Conservation (phyloP, 2,888 invertebrate species). For the Trichopria drosophilae region DNA sequence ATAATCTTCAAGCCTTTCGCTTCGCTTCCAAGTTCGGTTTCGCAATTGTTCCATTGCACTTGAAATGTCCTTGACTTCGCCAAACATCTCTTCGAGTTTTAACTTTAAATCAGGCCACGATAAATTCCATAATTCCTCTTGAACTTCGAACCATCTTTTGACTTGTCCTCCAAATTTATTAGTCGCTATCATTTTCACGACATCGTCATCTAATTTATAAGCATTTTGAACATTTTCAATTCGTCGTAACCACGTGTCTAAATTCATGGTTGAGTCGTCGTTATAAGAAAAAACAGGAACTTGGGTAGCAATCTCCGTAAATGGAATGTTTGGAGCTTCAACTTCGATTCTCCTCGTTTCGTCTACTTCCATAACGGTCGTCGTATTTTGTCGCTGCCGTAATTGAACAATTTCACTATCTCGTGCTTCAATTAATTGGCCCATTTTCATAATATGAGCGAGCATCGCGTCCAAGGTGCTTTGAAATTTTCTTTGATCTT, state of each 20-base stretch:
- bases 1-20: not conserved
- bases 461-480: no score
- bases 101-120: not conserved
- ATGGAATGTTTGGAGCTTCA: no score
- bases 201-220: not conserved
- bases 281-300: no score
- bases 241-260: not conserved
- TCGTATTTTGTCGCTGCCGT: no score
- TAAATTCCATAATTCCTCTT: not conserved
- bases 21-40: not conserved
- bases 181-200: slow-evolving; percentile 1
- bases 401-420: no score
- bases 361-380: no score
- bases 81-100: slow-evolving; percentile 1
- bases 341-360: no score
- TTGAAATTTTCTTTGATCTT: no score
- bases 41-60: not conserved
- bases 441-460: no score
- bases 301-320: no score
- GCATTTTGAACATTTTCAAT: not conserved
- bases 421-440: no score
- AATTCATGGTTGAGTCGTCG: no score
- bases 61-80: not conserved
- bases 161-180: not conserved
- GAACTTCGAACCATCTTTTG: not conserved